Evolutionary conservation across 1,140 invertebrate genomes (phyloP), one percentile per base, ranked within the genome.

Genomic region (Drosophila orosa): DNA sequence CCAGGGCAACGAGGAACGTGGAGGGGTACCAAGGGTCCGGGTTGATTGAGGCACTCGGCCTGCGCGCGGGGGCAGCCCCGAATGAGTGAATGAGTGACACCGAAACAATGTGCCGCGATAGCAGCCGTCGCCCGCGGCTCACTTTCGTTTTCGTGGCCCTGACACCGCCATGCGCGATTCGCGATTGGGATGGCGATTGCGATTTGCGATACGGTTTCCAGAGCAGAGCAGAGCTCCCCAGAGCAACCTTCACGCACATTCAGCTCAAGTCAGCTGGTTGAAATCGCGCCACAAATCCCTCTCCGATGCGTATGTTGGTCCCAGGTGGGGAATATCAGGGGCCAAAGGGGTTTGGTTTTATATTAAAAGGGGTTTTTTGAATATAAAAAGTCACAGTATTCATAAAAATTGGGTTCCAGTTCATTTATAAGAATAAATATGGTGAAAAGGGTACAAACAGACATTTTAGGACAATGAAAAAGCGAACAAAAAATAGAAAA

Each of bases 51-150:
- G 45, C 50, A 50, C 65, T 50, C 39, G 56, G 37, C n/a, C 61
- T 27, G 35, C 17, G 35, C 17, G 45, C 31, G 52, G 66, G 66
- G 68, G 57, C 24, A 58, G 68, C 52, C 42, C 66, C 47, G 50
- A 72, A 55, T 76, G 61, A 75, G 52, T 75, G 73, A 75, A 66
- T 75, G 60, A 76, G 54, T 76, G 73, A 76, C 73, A 67, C 37
- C 71, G 47, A 65, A 74, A 74, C 68, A 58, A 71, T 71, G 67
- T 22, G 33, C 61, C 19, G 60, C 65, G 47, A 69, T 69, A 48
- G 42, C 59, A 42, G 35, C 22, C 62, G 24, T 68, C 62, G 24
- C 65, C 22, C 45, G 61, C 42, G 48, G 24, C 29, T 71, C 52
- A 72, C 65, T 72, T 72, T 72, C 68, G 42, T 35, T 72, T 72